Evolutionary conservation across 2,888 invertebrate genomes (phyloP), one percentile per base, ranked within the genome.

Genomic region (Eupithecia tripunctaria): DNA sequence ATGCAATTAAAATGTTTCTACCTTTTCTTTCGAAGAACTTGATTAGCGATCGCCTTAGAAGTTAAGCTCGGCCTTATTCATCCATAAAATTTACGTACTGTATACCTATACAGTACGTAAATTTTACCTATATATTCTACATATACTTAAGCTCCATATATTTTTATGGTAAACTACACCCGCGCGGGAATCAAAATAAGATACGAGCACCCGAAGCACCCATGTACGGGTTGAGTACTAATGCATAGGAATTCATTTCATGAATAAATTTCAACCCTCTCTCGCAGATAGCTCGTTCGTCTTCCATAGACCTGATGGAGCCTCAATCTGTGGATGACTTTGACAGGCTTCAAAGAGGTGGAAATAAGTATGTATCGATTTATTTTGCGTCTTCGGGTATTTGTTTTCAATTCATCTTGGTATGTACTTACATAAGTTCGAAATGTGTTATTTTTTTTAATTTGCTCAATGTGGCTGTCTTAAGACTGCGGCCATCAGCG

Each of bases 211-310:
- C 27, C 60, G 60, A 60, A 60, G 60, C 60, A 18, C 27, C 60
- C 59, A 41, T 66, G 60, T 29, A 43, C 12, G 80, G 81, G 81
- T 84, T 80, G 78, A 77, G 82, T 82, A 82, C 86, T 82, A 82
- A 88, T 88, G 88, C 87, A 88, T 87, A 85, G 85, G 80, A 86
- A 86, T 82, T 84, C 80, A 85, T 83, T 87, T 82, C 87, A 90
- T 90, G 89, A 90, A 90, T 90, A 90, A 89, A 89, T 90, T 89
- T 88, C 82, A 86, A 86, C 80, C 78, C 78, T 82, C 82, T 81
- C 84, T 81, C 82, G 82, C 74, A 82, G 80, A 81, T 75, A 68
- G 75, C 69, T 59, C 70, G 74, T 70, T 69, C 72, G 56, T 72
- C 72, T 68, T 68, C 65, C 32, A 63, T 63, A 25, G 47, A 60